Evolutionary conservation across 1,140 invertebrate species (phyloP).

Genomic region (Macrocentrus cingulum): DNA sequence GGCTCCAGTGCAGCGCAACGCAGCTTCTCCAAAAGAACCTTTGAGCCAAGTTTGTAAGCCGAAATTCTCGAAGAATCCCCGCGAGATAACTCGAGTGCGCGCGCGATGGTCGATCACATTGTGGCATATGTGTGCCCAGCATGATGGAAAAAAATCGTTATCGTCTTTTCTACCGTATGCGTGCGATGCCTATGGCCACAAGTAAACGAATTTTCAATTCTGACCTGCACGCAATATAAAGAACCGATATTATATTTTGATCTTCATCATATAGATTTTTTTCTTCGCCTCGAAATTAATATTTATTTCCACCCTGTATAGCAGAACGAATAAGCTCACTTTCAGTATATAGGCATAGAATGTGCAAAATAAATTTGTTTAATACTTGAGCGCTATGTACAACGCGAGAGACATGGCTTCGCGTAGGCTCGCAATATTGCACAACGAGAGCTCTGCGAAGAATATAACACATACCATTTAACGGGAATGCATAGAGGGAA

Average conservation of each 20-base stretch:
- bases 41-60: constrained; percentile 3
- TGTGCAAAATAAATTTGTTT: too few relatives aligned
- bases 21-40: not conserved
- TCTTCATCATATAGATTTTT: too few relatives aligned
- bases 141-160: constrained; percentile 15
- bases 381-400: too few relatives aligned
- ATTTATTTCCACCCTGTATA: not conserved
- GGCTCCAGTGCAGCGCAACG: constrained; percentile 3
- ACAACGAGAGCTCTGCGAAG: too few relatives aligned
- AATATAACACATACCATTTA: not conserved
- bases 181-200: not conserved
- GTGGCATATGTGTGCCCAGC: not conserved
- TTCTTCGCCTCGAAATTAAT: not conserved
- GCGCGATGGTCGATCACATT: constrained; percentile 15
- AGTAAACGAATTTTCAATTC: constrained; percentile 19
- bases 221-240: not conserved
- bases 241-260: too few relatives aligned
- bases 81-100: constrained; percentile 9
- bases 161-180: not conserved
- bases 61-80: constrained; percentile 2
- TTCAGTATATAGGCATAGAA: too few relatives aligned
- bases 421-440: too few relatives aligned
- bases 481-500: not conserved
- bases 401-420: too few relatives aligned
- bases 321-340: not conserved